These are phyloP conservation scores for Charina bottae DNA, from an alignment of 2,113 vertebrate genomes.

Conservation along the genomic window DNA sequence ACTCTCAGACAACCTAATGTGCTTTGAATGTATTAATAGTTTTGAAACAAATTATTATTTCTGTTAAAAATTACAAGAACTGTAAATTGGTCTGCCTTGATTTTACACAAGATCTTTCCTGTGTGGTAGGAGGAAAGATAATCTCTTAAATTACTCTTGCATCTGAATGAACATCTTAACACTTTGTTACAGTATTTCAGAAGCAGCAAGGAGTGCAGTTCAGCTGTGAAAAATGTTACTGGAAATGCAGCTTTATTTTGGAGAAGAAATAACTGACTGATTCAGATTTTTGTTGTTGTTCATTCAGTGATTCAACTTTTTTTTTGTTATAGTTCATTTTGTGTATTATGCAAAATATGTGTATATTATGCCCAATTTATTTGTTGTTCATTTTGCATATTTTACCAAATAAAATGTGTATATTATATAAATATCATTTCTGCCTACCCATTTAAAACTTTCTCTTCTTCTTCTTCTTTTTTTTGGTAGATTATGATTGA, in stretches of 20 bases:
- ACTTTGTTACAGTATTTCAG: background rate
- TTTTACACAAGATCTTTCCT: background rate
- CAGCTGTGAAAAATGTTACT: rapidly evolving
- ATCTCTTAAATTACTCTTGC: background rate
- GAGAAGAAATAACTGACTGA: background rate
- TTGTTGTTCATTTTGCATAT: background rate
- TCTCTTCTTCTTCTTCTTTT: constrained; percentile 21
- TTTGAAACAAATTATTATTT: constrained; percentile 2
- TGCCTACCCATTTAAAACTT: background rate
- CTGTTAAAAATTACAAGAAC: background rate
- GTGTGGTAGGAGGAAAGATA: background rate
- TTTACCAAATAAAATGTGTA: background rate
- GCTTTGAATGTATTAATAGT: background rate
- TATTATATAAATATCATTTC: background rate
- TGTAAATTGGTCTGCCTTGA: background rate
- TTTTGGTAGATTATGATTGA: constrained; percentile 94
- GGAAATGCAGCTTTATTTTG: rapidly evolving
- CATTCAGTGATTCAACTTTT: background rate
- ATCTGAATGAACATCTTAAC: background rate
- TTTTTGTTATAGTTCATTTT: background rate
- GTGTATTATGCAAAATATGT: background rate
- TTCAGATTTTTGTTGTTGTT: background rate
- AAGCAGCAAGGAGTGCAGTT: background rate
- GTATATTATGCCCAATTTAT: background rate
- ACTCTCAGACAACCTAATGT: background rate